These are phyloP conservation scores for Helleia helle DNA, from an alignment of 2,888 invertebrate species.

Conservation along the genomic window DNA sequence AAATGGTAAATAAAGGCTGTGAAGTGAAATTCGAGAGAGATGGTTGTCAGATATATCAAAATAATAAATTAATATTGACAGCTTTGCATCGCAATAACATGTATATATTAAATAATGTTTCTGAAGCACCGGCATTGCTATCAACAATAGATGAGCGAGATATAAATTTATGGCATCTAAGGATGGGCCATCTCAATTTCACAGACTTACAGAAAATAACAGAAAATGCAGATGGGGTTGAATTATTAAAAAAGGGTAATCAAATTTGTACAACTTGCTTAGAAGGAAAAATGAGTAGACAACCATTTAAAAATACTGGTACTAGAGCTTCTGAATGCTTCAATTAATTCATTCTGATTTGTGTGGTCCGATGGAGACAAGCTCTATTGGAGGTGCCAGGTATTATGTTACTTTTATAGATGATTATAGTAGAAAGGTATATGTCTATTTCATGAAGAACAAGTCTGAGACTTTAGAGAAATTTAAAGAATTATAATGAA, in stretches of 20 bases:
- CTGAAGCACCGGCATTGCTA: slow-evolving; percentile 6
- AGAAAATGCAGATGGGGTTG: not conserved
- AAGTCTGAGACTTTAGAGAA: too few species aligned
- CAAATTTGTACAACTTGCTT: slow-evolving; percentile 2
- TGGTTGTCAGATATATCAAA: slow-evolving; percentile 6
- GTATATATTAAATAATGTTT: slow-evolving; percentile 7
- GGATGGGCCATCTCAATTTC: slow-evolving; percentile 6
- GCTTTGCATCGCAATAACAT: slow-evolving; percentile 7
- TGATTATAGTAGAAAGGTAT: slow-evolving; percentile 7
- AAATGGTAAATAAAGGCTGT: slow-evolving; percentile 8
- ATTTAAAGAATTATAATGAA: too few species aligned
- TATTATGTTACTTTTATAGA: slow-evolving; percentile 8
- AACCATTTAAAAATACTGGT: slow-evolving; percentile 1
- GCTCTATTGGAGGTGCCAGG: slow-evolving; percentile 5
- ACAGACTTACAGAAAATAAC: not conserved
- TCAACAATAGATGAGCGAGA: slow-evolving; percentile 3
- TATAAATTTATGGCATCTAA: slow-evolving; percentile 5
- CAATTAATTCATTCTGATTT: slow-evolving; percentile 6
- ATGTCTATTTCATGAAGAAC: too few species aligned
- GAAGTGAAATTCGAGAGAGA: slow-evolving; percentile 4
- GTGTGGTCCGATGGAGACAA: slow-evolving; percentile 9
- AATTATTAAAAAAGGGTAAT: slow-evolving; percentile 2
- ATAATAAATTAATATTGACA: slow-evolving; percentile 6
- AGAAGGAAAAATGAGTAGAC: slow-evolving; percentile 5
- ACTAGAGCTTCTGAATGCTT: not conserved